Evolutionary conservation across 2,113 vertebrate genomes (phyloP).

Genomic region (Siniperca knerii): DNA sequence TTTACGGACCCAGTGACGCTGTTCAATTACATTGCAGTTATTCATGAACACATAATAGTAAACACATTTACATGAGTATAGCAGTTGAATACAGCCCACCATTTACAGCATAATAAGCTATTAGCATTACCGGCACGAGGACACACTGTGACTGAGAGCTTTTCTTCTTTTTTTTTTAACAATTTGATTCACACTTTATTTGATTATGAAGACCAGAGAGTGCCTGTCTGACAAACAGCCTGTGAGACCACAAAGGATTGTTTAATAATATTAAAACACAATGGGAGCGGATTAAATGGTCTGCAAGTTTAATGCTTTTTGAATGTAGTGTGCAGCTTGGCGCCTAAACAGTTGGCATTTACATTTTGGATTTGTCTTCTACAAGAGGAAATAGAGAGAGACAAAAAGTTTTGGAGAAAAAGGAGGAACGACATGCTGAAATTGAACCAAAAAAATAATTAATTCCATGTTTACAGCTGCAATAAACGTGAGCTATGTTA

Average conservation of each 20-base stretch:
- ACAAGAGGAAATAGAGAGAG: neutral
- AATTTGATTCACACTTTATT: conserved; percentile 65
- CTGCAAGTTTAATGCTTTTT: conserved; percentile 44
- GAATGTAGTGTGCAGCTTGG: conserved; percentile 8
- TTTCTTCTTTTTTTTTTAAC: conserved; percentile 7
- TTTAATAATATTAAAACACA: conserved; percentile 51
- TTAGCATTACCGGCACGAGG: conserved; percentile 56
- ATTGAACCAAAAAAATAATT: neutral
- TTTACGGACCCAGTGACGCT: conserved; percentile 39
- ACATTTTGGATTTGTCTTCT: conserved; percentile 41
- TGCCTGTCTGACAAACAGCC: conserved; percentile 35
- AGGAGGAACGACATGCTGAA: neutral
- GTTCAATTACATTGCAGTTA: conserved; percentile 56
- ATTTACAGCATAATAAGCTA: conserved; percentile 68
- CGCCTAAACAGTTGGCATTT: conserved; percentile 29
- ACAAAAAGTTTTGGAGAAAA: neutral
- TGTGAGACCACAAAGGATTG: conserved; percentile 33
- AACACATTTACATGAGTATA: conserved; percentile 64
- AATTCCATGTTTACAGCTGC: conserved; percentile 1
- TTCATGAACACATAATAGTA: conserved; percentile 42
- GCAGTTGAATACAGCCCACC: conserved; percentile 46
- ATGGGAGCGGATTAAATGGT: conserved; percentile 45
- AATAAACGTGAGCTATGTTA: neutral
- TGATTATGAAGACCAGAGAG: conserved; percentile 48
- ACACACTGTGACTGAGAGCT: conserved; percentile 41